phyloP scores from a whole-genome alignment of 2,888 invertebrate genomes.

The Ochropleura leucogaster region DNA sequence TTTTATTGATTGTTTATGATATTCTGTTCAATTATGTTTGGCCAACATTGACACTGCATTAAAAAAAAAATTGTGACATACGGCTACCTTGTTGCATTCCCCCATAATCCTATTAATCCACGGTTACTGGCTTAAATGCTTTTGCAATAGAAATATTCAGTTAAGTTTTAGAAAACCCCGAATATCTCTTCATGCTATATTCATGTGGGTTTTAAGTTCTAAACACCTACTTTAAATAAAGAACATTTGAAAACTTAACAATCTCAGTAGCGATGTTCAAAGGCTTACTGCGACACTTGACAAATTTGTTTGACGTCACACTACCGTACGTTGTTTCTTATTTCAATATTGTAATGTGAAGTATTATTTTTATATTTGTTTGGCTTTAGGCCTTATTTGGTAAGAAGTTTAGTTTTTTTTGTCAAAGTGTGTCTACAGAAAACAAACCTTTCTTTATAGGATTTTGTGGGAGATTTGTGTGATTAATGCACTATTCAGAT shows the following conservation, averaged over 20 bases:
- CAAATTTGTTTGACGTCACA: slow-evolving; percentile 38
- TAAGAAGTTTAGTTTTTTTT: slow-evolving; percentile 3
- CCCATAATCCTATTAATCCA: too few relatives aligned
- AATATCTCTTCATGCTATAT: background rate
- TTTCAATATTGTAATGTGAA: slow-evolving; percentile 44
- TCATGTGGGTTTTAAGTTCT: background rate
- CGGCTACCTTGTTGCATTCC: too few relatives aligned
- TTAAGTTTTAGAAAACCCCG: background rate
- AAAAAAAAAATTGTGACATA: too few relatives aligned
- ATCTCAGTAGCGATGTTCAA: slow-evolving; percentile 43
- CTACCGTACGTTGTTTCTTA: slow-evolving; percentile 18
- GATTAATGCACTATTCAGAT: background rate
- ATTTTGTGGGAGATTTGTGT: background rate
- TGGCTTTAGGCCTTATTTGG: slow-evolving; percentile 9
- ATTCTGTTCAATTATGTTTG: too few relatives aligned
- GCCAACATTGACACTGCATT: too few relatives aligned
- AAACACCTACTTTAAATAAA: slow-evolving; percentile 28
- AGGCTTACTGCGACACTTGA: slow-evolving; percentile 53
- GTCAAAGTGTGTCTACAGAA: background rate
- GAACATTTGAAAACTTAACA: slow-evolving; percentile 30
- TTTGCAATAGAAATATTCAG: too few relatives aligned
- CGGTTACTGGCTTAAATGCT: too few relatives aligned
- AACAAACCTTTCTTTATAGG: background rate
- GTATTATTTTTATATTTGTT: slow-evolving; percentile 50
- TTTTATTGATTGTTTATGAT: too few relatives aligned